These are phyloP conservation scores for Dipodomys stephensi DNA, from an alignment of 2,113 vertebrate genomes.

Conservation along the genomic window DNA sequence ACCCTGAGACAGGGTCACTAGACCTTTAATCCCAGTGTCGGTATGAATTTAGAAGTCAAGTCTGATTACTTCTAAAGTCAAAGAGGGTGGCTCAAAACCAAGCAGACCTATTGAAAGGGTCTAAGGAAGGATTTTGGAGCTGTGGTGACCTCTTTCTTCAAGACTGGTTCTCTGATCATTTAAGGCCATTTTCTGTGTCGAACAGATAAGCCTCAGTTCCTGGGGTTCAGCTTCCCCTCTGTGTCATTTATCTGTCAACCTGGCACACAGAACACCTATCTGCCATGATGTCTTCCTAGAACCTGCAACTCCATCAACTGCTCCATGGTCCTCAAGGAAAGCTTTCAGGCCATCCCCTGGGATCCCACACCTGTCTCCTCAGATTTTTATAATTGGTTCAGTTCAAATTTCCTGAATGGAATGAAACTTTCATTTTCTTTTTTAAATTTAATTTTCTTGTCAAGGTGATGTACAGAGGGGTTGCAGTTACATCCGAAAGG, in stretches of 20 bases:
- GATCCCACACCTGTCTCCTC: background rate
- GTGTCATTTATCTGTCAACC: background rate
- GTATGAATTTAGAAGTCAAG: conserved; percentile 36
- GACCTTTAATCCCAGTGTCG: background rate
- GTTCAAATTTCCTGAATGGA: conserved; percentile 10
- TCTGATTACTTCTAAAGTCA: background rate
- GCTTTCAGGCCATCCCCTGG: background rate
- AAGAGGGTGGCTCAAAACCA: background rate
- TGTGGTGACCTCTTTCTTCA: background rate
- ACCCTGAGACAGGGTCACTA: background rate
- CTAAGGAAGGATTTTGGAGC: background rate
- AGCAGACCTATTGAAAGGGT: background rate
- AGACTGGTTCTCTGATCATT: background rate
- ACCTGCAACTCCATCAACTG: background rate
- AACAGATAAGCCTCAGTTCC: background rate
- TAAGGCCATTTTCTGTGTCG: conserved; percentile 3
- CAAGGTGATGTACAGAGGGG: no score
- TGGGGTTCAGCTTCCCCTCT: background rate
- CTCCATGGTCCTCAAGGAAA: background rate
- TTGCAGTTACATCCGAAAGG: no score
- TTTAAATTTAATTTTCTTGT: no score
- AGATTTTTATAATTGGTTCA: conserved; percentile 4
- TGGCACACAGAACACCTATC: background rate
- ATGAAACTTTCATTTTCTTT: background rate
- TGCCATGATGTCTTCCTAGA: background rate